Evolutionary conservation across 2,113 vertebrate genomes (phyloP).

Genomic region (Isurus oxyrinchus): DNA sequence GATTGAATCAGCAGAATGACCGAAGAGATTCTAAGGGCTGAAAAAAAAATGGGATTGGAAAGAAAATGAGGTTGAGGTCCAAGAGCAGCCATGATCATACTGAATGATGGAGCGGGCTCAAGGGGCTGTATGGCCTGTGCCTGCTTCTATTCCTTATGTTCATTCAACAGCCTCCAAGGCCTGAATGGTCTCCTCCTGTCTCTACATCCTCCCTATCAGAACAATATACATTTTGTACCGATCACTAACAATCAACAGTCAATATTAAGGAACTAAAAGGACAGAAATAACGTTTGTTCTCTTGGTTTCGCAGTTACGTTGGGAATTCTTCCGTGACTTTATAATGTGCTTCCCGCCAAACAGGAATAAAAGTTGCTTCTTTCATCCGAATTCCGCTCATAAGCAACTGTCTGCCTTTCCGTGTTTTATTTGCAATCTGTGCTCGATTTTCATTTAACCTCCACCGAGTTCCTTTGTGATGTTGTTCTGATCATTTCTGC

Average conservation of each 20-base stretch:
- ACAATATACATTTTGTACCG: neutral
- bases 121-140: neutral
- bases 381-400: neutral
- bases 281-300: neutral
- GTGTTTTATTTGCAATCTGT: neutral
- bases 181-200: neutral
- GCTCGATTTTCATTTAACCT: slow-evolving; percentile 4
- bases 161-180: neutral
- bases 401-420: neutral
- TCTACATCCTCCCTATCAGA: neutral
- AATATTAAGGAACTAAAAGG: neutral
- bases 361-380: neutral
- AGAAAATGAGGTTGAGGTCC: neutral
- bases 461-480: neutral
- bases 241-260: neutral
- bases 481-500: neutral
- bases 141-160: neutral
- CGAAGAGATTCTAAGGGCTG: neutral
- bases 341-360: neutral
- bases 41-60: neutral
- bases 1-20: too few relatives aligned
- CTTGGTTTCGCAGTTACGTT: neutral
- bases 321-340: neutral
- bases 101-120: neutral
- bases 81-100: neutral